Evolutionary conservation across 2,888 invertebrate species (phyloP).

Genomic region (Mythimna vitellina): DNA sequence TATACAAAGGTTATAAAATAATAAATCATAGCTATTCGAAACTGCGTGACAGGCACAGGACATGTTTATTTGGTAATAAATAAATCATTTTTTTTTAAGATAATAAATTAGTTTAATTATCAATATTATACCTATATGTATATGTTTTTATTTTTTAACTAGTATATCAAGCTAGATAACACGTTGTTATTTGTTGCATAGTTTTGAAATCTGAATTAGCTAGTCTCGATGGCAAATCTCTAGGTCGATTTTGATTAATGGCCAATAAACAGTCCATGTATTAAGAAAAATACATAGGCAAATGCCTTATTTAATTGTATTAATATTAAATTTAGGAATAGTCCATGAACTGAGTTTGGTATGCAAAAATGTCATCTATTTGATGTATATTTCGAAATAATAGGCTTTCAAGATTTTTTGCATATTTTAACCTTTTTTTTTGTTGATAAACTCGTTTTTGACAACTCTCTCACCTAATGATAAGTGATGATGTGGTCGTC

Average conservation of each 20-base stretch:
- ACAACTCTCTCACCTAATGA: no score
- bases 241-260: conserved; percentile 36
- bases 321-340: not conserved
- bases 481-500: no score
- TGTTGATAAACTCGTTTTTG: no score
- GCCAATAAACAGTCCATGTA: conserved; percentile 28
- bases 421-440: no score
- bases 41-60: not conserved
- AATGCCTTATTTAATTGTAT: not conserved
- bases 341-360: no score
- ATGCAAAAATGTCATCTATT: no score
- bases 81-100: conserved; percentile 5
- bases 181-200: not conserved
- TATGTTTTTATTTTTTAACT: not conserved
- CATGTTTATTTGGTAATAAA: not conserved
- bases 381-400: no score
- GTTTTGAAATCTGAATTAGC: conserved; percentile 16
- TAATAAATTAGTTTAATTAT: not conserved
- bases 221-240: conserved; percentile 6
- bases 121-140: not conserved
- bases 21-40: conserved; percentile 2
- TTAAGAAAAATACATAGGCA: conserved; percentile 2
- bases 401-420: no score
- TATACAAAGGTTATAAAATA: not conserved
- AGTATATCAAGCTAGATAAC: not conserved